Base-by-base conservation (phyloP, 2,797 vertebrate species). In the Corythornis leucogaster region DNA sequence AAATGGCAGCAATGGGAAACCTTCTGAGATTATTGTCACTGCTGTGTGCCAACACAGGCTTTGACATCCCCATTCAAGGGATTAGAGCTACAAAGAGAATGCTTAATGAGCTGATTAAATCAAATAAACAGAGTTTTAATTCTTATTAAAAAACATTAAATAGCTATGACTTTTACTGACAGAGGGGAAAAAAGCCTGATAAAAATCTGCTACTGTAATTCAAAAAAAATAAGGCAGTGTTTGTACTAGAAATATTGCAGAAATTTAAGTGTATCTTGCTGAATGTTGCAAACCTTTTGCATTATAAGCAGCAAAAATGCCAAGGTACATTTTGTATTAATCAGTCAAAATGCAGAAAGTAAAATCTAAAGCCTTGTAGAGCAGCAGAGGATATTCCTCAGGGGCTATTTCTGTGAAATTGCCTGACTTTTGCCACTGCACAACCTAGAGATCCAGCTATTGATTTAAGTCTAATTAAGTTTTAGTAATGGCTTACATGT, bases 401-500 rank as follows among this genome's bases (percentile, higher is more conserved):
- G 95, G 91, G 96, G 87, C 92, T 91, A 4, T 83, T 94, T 95
- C 91, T 93, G 73, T 92, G 96, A 90, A 97, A 97, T 96, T 97
- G 94, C 97, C 89, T 96, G 87, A 94, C 77, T 96, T 97, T 93
- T 96, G 96, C 96, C 81, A 94, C 76, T 94, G 94, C 91, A 89
- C 88, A 97, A 94, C 93, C 91, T 89, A 97, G 94, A 95, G 96
- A 96, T 86, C 91, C 87, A 57, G 84, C 81, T 97, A 97, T 97
- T 97, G 97, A 97, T 97, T 96, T 95, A 96, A 92, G 94, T 93
- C 93, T 96, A 97, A 97, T 97, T 97, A 97, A 94, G 93, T 91
- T 96, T 97, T 97, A 97, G 95, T 96, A 96, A 94, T 96, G 95
- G 95, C 97, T 96, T 97, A 93, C 93, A 91, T 92, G 92, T 55